Base-by-base conservation (phyloP, 2,797 vertebrate genomes). In the Ctenopoma multispine region DNA sequence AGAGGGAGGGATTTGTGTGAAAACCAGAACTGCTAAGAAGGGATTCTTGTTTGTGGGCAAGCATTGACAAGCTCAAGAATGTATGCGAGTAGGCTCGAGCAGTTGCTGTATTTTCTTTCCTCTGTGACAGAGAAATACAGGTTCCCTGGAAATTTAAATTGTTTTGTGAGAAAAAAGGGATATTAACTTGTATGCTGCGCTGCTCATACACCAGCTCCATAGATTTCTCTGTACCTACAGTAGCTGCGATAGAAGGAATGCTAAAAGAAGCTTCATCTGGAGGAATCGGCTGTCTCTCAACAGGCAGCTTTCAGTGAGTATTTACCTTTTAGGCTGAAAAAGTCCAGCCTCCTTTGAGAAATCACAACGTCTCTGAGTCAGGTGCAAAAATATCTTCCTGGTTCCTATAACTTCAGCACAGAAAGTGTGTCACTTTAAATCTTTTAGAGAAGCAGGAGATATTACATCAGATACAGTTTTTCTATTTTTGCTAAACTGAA, bases 61-160 rank as follows among this genome's bases (percentile, higher is more conserved):
- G 91, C 84, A 73, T 71, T 83, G 88, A 88, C 91, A 93, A 77
- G 90, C 77, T 79, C 54, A 86, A 83, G 87, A 90, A 91, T 92
- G 90, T 75, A 46, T 41, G 41, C 38, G 50, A 67, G 82, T 47
- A 79, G 57, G 72, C 48, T 57, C 65, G 55, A 75, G 62, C 44
- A 34, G 65, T 57, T n/a, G 27, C 47, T 43, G 7, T 34, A 58
- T 57, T 59, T 48, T 55, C 4, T 27, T 23, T 71, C 53, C 1
- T 57, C 38, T 48, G 69, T 65, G 58, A 66, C 43, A 40, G 48
- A 68, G 54, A 70, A 71, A 78, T 58, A 27, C 63, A 64, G 62
- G 69, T 72, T 65, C 57, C 55, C 13, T 2, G 36, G 41, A 82
- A 29, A 13, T 68, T 65, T 53, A 63, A 64, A 72, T 62, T 43